A percentile compares a stretch with the other conserved stretches of the same genome.
Conservation (phyloP, 2,113 vertebrate genomes). For the Erythrocercus mccallii region DNA sequence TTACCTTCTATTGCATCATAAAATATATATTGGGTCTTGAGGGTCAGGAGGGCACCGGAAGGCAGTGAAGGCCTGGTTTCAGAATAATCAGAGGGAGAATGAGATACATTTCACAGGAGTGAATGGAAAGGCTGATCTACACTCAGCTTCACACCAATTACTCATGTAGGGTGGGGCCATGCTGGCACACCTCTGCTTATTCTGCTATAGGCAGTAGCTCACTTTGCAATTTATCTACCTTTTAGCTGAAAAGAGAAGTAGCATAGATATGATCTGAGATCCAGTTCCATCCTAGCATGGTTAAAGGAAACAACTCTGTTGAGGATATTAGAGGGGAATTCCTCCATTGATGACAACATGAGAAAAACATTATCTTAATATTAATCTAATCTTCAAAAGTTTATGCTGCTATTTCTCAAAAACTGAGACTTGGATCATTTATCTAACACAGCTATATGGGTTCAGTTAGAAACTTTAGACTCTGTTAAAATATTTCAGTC, state of each 20-base stretch:
- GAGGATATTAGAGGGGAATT: constrained; percentile 57
- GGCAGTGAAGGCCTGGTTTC: background rate
- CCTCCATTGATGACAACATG: constrained; percentile 57
- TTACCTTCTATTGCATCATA: background rate
- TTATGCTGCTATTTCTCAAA: constrained; percentile 33
- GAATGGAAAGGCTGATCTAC: background rate
- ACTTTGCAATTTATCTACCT: background rate
- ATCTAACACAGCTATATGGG: background rate
- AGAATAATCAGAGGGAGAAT: background rate
- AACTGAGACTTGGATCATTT: background rate
- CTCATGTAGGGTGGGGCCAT: background rate
- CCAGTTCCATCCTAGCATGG: background rate
- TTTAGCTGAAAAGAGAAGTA: background rate
- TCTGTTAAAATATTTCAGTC: background rate
- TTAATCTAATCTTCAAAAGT: constrained; percentile 40
- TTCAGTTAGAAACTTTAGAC: background rate
- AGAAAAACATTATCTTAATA: constrained; percentile 56
- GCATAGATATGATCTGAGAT: constrained; percentile 6
- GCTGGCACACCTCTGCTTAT: background rate
- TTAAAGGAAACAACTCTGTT: constrained; percentile 34
- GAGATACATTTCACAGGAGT: background rate
- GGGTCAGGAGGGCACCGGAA: background rate
- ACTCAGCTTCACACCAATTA: background rate
- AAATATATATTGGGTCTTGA: background rate
- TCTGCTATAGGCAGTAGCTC: background rate